phyloP scores from a whole-genome alignment of 2,113 vertebrate genomes.

The Psettodes erumei region DNA sequence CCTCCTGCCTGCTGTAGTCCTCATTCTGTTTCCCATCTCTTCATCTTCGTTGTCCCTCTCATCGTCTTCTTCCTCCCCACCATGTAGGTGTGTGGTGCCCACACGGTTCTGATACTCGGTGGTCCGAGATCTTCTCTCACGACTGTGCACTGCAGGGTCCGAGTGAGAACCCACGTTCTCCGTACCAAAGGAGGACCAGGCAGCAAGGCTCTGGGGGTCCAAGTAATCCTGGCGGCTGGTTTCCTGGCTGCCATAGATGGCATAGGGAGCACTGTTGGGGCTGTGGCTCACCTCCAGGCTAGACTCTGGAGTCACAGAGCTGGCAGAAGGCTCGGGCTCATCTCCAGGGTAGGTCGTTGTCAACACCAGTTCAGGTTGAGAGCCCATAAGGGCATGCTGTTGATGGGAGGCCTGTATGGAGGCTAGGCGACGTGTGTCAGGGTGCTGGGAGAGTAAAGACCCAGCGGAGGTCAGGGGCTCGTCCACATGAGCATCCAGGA shows the following conservation, averaged over 20 bases:
- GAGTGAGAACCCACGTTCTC: conserved; percentile 76
- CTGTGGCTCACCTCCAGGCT: conserved; percentile 54
- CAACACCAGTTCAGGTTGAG: conserved; percentile 56
- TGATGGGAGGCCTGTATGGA: conserved; percentile 87
- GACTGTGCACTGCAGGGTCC: conserved; percentile 62
- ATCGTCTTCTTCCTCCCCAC: conserved; percentile 55
- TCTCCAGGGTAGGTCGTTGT: conserved; percentile 37
- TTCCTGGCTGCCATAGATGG: conserved; percentile 70
- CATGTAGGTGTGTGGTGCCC: neutral
- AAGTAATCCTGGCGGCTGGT: conserved; percentile 64
- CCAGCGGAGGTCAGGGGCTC: conserved; percentile 85
- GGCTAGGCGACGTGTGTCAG: conserved; percentile 88
- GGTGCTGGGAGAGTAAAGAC: conserved; percentile 84
- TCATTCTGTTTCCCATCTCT: conserved; percentile 48
- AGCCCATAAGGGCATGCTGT: conserved; percentile 62
- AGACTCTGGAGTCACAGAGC: conserved; percentile 36
- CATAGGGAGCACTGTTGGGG: conserved; percentile 65
- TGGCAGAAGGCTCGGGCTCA: conserved; percentile 39
- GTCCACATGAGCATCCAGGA: conserved; percentile 89
- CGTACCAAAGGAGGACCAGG: conserved; percentile 82
- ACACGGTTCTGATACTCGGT: conserved; percentile 54
- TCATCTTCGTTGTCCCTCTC: conserved; percentile 66
- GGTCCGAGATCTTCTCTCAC: conserved; percentile 62
- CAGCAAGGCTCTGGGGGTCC: conserved; percentile 78
- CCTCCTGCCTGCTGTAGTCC: conserved; percentile 45